Percentiles rank a stretch among this genome's conserved stretches.
Conservation (phyloP, 2,888 invertebrate genomes). For the Apotomis betuletana region DNA sequence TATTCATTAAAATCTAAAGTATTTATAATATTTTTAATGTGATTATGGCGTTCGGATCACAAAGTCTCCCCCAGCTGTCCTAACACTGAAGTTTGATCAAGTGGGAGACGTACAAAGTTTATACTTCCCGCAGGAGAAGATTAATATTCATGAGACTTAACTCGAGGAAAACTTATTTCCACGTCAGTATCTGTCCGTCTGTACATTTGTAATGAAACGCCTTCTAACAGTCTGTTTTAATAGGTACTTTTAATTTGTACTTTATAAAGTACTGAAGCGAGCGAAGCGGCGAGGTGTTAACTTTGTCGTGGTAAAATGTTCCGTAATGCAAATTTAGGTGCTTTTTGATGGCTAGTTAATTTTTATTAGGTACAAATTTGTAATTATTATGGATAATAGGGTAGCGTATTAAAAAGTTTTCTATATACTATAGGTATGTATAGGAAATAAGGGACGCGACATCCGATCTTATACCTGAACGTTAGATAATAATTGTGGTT, state of each 20-base stretch:
- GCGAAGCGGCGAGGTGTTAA: slow-evolving; percentile 23
- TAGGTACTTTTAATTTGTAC: slow-evolving; percentile 57
- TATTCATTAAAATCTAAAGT: slow-evolving; percentile 26
- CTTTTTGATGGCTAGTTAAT: neutral
- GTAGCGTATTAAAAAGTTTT: too few relatives aligned
- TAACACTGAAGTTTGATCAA: slow-evolving; percentile 80
- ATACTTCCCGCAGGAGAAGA: slow-evolving; percentile 73
- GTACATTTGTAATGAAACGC: slow-evolving; percentile 77
- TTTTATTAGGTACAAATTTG: neutral
- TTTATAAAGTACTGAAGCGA: slow-evolving; percentile 37
- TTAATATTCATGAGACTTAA: slow-evolving; percentile 82
- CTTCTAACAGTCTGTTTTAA: slow-evolving; percentile 70
- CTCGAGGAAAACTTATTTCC: slow-evolving; percentile 77
- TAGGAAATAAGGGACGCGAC: too few relatives aligned
- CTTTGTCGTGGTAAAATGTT: slow-evolving; percentile 35
- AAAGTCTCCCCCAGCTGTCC: slow-evolving; percentile 56
- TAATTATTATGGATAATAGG: neutral
- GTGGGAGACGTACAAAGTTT: slow-evolving; percentile 79
- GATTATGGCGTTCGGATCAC: slow-evolving; percentile 57
- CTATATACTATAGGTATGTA: too few relatives aligned
- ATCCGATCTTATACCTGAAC: too few relatives aligned
- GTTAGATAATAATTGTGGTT: too few relatives aligned
- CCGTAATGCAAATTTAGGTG: slow-evolving; percentile 27
- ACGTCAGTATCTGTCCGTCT: slow-evolving; percentile 77
- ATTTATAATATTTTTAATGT: slow-evolving; percentile 52